Conservation (phyloP, 2,113 vertebrate species). For the Phyllostomus discolor region DNA sequence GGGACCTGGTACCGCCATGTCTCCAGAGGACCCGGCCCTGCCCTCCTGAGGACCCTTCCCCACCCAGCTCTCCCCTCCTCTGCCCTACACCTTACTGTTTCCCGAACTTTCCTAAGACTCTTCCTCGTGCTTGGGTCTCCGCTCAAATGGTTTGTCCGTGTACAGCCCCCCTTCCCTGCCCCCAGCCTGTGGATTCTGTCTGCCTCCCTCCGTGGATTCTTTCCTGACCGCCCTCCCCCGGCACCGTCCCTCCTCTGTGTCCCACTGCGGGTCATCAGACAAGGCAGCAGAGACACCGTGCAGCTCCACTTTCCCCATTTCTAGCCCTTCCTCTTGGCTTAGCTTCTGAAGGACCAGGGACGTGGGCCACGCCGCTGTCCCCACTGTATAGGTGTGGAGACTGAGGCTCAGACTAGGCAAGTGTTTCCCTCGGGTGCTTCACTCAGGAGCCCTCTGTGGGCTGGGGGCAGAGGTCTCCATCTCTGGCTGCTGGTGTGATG, state of each 20-base stretch:
- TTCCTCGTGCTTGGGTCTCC: not conserved
- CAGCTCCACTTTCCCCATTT: not conserved
- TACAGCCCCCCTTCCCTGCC: not conserved
- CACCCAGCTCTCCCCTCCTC: no score
- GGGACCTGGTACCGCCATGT: not conserved
- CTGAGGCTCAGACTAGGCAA: not conserved
- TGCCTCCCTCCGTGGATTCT: not conserved
- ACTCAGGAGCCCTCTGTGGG: no score
- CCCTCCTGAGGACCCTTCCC: not conserved
- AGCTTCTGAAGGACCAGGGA: not conserved
- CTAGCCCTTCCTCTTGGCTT: not conserved
- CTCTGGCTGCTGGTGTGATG: not conserved
- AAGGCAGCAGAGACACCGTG: not conserved
- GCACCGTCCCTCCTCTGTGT: not conserved
- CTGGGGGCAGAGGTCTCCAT: not conserved
- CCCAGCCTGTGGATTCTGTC: not conserved
- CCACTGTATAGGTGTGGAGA: no score
- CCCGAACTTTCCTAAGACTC: not conserved
- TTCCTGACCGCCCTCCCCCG: not conserved
- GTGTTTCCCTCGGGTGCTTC: not conserved
- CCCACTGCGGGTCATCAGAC: no score
- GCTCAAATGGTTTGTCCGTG: not conserved
- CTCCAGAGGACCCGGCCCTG: not conserved
- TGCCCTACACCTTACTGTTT: not conserved
- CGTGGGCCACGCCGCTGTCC: not conserved